phyloP scores from a whole-genome alignment of 2,113 vertebrate species.

The Paedocypris sp. region DNA sequence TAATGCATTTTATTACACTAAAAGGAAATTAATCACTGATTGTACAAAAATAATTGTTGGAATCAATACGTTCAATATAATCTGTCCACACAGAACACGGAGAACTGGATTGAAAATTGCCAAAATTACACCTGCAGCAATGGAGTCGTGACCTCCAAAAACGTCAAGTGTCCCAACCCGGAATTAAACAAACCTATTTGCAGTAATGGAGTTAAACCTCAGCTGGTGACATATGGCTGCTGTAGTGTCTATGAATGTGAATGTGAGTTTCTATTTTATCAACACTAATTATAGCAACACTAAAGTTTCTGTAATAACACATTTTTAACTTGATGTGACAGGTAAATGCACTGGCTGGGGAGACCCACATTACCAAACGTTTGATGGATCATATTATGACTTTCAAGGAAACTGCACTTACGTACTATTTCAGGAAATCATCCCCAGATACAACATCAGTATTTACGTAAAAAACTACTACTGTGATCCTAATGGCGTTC shows the following conservation, averaged over 20 bases:
- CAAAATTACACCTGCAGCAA: constrained; percentile 56
- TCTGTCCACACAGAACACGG: constrained; percentile 60
- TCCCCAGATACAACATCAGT: constrained; percentile 65
- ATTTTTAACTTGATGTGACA: constrained; percentile 42
- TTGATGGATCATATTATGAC: constrained; percentile 82
- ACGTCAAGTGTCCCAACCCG: constrained; percentile 39
- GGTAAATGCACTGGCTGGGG: constrained; percentile 84
- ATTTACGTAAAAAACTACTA: constrained; percentile 72
- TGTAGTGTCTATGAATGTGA: constrained; percentile 74
- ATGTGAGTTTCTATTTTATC: constrained; percentile 64
- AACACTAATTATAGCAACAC: background rate
- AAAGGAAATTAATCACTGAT: too few species aligned
- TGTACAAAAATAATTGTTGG: too few species aligned
- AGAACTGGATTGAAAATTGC: constrained; percentile 66
- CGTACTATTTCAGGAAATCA: constrained; percentile 76
- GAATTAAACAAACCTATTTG: constrained; percentile 48
- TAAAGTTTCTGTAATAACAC: too few species aligned
- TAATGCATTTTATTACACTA: too few species aligned
- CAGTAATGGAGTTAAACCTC: constrained; percentile 56
- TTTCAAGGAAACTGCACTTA: constrained; percentile 88
- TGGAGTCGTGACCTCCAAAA: constrained; percentile 32
- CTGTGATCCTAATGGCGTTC: constrained; percentile 52
- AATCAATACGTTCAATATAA: too few species aligned
- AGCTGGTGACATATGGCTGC: constrained; percentile 64
- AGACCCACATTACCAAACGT: constrained; percentile 79